Evolutionary conservation across 2,797 vertebrate genomes (phyloP).

Genomic region (Sebastes steindachneri): DNA sequence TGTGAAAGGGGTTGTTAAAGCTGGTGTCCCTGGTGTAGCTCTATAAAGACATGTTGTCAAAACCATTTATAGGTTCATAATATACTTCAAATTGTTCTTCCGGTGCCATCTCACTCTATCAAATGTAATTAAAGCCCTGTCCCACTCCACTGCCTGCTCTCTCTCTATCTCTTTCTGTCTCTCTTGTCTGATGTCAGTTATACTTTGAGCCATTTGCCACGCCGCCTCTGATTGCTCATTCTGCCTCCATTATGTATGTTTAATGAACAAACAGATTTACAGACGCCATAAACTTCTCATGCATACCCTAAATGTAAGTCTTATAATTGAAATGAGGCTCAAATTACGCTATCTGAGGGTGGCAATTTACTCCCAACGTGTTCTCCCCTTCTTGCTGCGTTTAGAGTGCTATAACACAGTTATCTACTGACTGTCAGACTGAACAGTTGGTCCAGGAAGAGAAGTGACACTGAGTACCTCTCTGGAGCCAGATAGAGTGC

Average conservation of each 20-base stretch:
- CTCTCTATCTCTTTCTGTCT: background rate
- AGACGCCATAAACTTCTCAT: constrained; percentile 51
- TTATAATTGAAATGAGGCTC: constrained; percentile 52
- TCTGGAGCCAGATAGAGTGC: constrained; percentile 38
- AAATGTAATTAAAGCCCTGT: constrained; percentile 23
- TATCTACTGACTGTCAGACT: constrained; percentile 47
- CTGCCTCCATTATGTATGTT: constrained; percentile 53
- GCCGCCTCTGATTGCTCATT: constrained; percentile 40
- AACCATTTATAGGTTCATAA: constrained; percentile 24
- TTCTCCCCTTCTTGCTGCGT: background rate
- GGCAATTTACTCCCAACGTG: constrained; percentile 34
- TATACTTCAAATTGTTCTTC: constrained; percentile 5
- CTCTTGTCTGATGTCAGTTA: constrained; percentile 39
- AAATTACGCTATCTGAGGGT: constrained; percentile 31
- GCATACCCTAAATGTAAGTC: constrained; percentile 33
- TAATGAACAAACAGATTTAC: constrained; percentile 61
- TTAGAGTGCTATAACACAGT: constrained; percentile 24
- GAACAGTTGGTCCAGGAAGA: constrained; percentile 48
- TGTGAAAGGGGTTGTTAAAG: constrained; percentile 21
- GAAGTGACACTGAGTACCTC: constrained; percentile 36
- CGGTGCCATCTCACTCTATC: background rate
- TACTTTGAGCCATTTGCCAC: constrained; percentile 19
- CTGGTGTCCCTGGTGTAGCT: constrained; percentile 13
- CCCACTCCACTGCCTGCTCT: background rate
- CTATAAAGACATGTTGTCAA: constrained; percentile 31